These are phyloP conservation scores for Sylvietta virens DNA, from an alignment of 2,113 vertebrate species.

Conservation along the genomic window DNA sequence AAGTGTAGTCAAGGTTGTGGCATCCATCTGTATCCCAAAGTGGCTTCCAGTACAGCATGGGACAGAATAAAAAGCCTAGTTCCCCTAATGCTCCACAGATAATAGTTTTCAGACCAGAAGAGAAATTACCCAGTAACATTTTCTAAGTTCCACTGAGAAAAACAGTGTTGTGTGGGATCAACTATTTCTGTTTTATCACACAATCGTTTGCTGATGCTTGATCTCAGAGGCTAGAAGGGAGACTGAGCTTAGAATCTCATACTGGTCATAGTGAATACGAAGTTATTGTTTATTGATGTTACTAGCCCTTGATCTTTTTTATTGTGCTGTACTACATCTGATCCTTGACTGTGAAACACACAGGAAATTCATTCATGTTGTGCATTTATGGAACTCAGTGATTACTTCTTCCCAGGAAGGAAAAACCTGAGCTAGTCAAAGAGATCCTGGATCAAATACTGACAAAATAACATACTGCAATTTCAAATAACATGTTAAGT, in stretches of 20 bases:
- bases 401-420: background rate
- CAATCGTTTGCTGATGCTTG: background rate
- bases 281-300: constrained; percentile 22
- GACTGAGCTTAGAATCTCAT: background rate
- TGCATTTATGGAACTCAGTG: background rate
- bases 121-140: background rate
- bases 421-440: background rate
- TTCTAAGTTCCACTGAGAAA: background rate
- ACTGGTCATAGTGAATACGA: background rate
- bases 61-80: background rate
- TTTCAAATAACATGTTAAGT: background rate
- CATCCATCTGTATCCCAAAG: background rate
- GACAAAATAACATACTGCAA: background rate
- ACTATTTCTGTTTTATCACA: background rate
- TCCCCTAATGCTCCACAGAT: background rate
- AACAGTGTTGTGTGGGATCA: background rate
- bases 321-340: background rate
- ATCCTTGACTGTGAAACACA: background rate
- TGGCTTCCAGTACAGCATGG: background rate
- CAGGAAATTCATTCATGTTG: constrained; percentile 15
- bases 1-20: background rate
- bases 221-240: background rate
- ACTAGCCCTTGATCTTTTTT: background rate
- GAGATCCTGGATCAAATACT: background rate
- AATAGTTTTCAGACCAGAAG: background rate